phyloP scores from a whole-genome alignment of 2,888 invertebrate species.

The Linyphia triangularis region DNA sequence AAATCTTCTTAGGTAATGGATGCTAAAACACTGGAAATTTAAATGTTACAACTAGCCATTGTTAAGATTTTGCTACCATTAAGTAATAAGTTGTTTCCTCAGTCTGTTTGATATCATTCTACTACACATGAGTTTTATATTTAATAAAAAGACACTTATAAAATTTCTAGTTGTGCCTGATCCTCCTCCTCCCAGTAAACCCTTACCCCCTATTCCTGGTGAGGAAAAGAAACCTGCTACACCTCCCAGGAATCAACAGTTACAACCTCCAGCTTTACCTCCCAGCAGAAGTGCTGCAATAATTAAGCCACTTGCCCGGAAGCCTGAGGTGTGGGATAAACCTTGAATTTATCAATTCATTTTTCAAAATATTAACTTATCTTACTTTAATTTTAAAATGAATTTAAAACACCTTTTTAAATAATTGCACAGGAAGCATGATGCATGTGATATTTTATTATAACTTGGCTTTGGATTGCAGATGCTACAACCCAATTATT shows the following conservation, averaged over 20 bases:
- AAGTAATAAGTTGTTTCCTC: too few relatives aligned
- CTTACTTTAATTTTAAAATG: not conserved
- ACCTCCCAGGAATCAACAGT: constrained; percentile 77
- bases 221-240: constrained; percentile 79
- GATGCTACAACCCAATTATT: too few relatives aligned
- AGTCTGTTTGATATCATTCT: too few relatives aligned
- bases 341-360: not conserved
- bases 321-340: constrained; percentile 85
- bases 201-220: constrained; percentile 85
- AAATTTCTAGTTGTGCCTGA: constrained; percentile 91
- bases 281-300: constrained; percentile 86
- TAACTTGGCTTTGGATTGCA: too few relatives aligned
- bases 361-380: not conserved
- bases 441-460: too few relatives aligned
- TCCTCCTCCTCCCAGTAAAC: constrained; percentile 86
- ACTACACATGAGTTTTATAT: too few relatives aligned
- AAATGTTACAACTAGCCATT: too few relatives aligned
- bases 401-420: not conserved
- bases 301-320: constrained; percentile 88
- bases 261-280: constrained; percentile 66
- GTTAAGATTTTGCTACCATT: too few relatives aligned
- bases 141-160: too few relatives aligned
- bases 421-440: too few relatives aligned
- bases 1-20: too few relatives aligned
- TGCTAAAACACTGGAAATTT: too few relatives aligned